Evolutionary conservation across 2,888 invertebrate species (phyloP).

Genomic region (Leptopilina syphax): DNA sequence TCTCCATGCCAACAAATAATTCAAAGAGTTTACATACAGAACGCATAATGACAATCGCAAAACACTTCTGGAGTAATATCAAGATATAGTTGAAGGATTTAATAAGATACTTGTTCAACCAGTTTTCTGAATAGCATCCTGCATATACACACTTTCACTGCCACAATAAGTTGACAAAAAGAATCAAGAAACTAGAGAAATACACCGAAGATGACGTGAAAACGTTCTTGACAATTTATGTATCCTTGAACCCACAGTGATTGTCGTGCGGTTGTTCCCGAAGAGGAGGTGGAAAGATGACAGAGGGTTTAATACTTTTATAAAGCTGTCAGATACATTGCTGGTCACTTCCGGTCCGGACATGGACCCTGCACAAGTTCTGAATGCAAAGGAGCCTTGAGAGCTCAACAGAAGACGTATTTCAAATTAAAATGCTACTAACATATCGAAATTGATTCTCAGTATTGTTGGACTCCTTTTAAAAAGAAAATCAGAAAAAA

Average conservation of each 20-base stretch:
- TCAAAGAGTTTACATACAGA: too few species aligned
- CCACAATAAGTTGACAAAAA: conserved; percentile 10
- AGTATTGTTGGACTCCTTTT: too few species aligned
- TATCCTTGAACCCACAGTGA: conserved; percentile 58
- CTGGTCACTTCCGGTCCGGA: conserved; percentile 60
- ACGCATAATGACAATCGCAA: background rate
- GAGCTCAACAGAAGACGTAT: background rate
- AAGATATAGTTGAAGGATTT: background rate
- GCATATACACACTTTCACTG: conserved; percentile 50
- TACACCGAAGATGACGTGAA: conserved; percentile 17
- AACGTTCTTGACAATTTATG: conserved; percentile 31
- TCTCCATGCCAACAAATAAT: too few species aligned
- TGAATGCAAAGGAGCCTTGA: conserved; percentile 52
- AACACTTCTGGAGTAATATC: background rate
- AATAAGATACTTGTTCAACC: conserved; percentile 33
- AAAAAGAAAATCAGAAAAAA: too few species aligned
- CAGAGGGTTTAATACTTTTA: conserved; percentile 54
- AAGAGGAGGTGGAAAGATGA: conserved; percentile 41
- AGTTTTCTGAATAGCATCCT: conserved; percentile 38
- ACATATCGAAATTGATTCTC: background rate
- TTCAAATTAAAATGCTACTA: background rate
- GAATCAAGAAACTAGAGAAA: conserved; percentile 13
- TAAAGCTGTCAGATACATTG: conserved; percentile 48
- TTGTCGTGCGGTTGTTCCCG: conserved; percentile 21
- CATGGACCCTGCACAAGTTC: conserved; percentile 56